phyloP scores from a whole-genome alignment of 1,140 invertebrate genomes.

The Ips nitidus region DNA sequence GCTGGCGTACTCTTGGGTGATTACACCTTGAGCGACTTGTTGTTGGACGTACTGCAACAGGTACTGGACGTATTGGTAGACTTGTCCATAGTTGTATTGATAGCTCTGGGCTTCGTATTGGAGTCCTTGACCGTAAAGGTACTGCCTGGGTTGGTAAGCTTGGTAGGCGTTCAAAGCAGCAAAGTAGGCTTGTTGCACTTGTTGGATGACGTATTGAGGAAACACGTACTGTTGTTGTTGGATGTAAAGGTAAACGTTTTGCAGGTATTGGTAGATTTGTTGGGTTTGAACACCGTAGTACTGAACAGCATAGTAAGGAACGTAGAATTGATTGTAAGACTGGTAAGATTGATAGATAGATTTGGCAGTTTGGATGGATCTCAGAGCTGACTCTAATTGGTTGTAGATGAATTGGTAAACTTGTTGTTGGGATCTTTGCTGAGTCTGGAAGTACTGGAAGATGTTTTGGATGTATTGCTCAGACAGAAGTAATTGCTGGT shows the following conservation, averaged over 20 bases:
- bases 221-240: not conserved
- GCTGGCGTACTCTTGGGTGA: constrained; percentile 13
- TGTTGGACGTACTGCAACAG: constrained; percentile 12
- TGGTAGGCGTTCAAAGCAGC: constrained; percentile 15
- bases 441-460: constrained; percentile 3
- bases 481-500: constrained; percentile 14
- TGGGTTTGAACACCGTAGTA: constrained; percentile 7
- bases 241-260: constrained; percentile 21
- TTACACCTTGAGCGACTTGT: constrained; percentile 7
- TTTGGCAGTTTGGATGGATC: constrained; percentile 12
- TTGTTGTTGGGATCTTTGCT: constrained; percentile 2
- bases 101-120: not conserved
- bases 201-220: constrained; percentile 15
- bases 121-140: not conserved
- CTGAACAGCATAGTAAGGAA: constrained; percentile 22
- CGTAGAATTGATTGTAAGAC: constrained; percentile 5
- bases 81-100: constrained; percentile 1
- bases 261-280: constrained; percentile 23
- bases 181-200: constrained; percentile 15
- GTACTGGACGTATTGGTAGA: constrained; percentile 15
- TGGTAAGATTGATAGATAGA: constrained; percentile 12
- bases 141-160: constrained; percentile 6
- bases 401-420: constrained; percentile 14
- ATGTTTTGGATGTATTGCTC: constrained; percentile 18
- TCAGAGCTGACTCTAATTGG: constrained; percentile 11